phyloP scores from a whole-genome alignment of 1,140 invertebrate genomes.

The Diachasma alloeum region DNA sequence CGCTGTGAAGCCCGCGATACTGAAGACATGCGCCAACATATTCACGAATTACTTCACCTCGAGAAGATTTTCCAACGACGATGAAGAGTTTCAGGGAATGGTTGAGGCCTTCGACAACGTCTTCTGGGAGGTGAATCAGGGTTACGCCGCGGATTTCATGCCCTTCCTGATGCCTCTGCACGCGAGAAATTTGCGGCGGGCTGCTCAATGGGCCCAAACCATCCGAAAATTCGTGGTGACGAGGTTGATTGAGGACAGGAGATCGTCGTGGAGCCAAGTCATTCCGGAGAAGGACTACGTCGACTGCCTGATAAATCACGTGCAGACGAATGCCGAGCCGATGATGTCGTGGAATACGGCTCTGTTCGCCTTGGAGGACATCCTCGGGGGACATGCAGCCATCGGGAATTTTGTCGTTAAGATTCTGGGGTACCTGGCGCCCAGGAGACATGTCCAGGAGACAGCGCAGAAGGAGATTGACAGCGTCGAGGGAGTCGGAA shows the following conservation, averaged over 20 bases:
- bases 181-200: slow-evolving; percentile 72
- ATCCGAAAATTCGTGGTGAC: slow-evolving; percentile 81
- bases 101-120: slow-evolving; percentile 83
- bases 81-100: slow-evolving; percentile 73
- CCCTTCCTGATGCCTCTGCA: slow-evolving; percentile 83
- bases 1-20: slow-evolving; percentile 70
- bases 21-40: slow-evolving; percentile 81
- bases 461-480: slow-evolving; percentile 78
- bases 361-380: slow-evolving; percentile 84
- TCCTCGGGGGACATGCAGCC: slow-evolving; percentile 87
- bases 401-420: slow-evolving; percentile 85
- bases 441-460: slow-evolving; percentile 70
- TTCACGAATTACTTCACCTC: slow-evolving; percentile 88
- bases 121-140: slow-evolving; percentile 91
- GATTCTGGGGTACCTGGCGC: slow-evolving; percentile 73
- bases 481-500: slow-evolving; percentile 59
- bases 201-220: slow-evolving; percentile 73
- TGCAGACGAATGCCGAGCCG: slow-evolving; percentile 69
- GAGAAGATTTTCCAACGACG: slow-evolving; percentile 73
- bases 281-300: slow-evolving; percentile 69
- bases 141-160: slow-evolving; percentile 88
- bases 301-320: slow-evolving; percentile 77
- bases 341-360: slow-evolving; percentile 72
- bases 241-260: slow-evolving; percentile 74
- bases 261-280: slow-evolving; percentile 66